Conservation (phyloP, 1,140 invertebrate genomes). For the Bombus superbus region DNA sequence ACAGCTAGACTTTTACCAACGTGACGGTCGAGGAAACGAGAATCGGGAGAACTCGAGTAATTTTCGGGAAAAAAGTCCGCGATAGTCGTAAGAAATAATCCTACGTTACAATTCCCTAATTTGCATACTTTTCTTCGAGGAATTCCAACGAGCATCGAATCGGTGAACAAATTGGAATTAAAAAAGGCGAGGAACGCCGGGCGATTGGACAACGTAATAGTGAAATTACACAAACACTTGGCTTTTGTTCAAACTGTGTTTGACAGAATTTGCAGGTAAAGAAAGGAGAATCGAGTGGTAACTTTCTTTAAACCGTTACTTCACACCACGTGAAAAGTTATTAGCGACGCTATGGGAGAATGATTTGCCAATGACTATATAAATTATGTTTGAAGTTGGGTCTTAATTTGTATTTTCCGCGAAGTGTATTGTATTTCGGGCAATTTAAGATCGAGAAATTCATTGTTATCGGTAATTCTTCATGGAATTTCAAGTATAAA, state of each 20-base stretch:
- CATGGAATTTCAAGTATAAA: too few relatives aligned
- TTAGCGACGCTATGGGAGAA: too few relatives aligned
- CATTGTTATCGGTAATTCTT: too few relatives aligned
- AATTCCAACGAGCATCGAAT: background rate
- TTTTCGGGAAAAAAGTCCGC: background rate
- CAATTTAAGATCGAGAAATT: too few relatives aligned
- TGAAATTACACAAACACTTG: constrained; percentile 47
- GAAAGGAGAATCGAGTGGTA: background rate
- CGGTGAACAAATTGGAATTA: background rate
- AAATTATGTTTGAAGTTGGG: too few relatives aligned
- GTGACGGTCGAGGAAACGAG: background rate
- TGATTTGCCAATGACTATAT: too few relatives aligned
- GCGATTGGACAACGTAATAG: constrained; percentile 35
- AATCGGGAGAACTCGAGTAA: background rate
- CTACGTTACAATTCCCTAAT: background rate
- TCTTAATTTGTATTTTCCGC: too few relatives aligned
- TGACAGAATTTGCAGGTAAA: constrained; percentile 62
- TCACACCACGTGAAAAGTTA: too few relatives aligned
- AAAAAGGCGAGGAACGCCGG: background rate
- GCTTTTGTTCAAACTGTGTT: constrained; percentile 49
- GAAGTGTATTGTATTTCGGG: too few relatives aligned
- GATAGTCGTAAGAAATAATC: background rate
- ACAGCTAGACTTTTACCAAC: constrained; percentile 21
- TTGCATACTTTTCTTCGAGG: background rate
- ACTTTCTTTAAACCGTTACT: too few relatives aligned